Evolutionary conservation across 64 coral and sea anemone species (phyloP), one percentile per base, ranked within the genome.

Genomic region (Stichodactyla mertensii): DNA sequence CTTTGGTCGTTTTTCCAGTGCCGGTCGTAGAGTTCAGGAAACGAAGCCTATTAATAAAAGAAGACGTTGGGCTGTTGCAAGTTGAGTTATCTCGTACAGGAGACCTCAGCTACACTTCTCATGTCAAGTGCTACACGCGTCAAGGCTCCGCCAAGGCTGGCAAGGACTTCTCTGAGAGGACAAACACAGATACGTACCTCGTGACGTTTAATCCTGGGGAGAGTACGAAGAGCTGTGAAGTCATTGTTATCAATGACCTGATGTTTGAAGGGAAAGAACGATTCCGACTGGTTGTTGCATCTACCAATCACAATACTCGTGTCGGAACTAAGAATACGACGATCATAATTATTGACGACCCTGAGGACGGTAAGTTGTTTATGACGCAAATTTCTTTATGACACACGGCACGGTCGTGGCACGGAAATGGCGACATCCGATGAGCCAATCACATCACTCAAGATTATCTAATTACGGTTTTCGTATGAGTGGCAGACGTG

Each of bases 41-140:
- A 18, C 53, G 78, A 61, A 69, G 59, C 52, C 67, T 89, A 55
- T 86, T 57, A 12, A 62, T 87, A 23, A 82, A 86, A 81, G 96
- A 98, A 92, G 78, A 87, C 27, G 70, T 83, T 55, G 80, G 80
- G 3, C 71, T 89, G 9, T 36, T 92, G 23, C 54, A 71, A 71
- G 90, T 89, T 14, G 11, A 67, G 28, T 71, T 98, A 16, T 79
- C 90, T 71, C 92, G 96, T 51, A 90, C 55, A 61, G 96, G 96
- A 18, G 96, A 98, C 81, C 85, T 98, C 27, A 78, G 71, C 64
- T 86, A 1, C 9, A 57, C 71, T 4, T 94, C 96, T 61, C 52
- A 81, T 52, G 96, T 98, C n/a, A 79, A 89, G 16, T 98, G 96
- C 52, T 98, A 90, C 83, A 98, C 92, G 12, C 92, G 96, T 4